phyloP scores from a whole-genome alignment of 2,888 invertebrate species.

The Girardia tigrina region DNA sequence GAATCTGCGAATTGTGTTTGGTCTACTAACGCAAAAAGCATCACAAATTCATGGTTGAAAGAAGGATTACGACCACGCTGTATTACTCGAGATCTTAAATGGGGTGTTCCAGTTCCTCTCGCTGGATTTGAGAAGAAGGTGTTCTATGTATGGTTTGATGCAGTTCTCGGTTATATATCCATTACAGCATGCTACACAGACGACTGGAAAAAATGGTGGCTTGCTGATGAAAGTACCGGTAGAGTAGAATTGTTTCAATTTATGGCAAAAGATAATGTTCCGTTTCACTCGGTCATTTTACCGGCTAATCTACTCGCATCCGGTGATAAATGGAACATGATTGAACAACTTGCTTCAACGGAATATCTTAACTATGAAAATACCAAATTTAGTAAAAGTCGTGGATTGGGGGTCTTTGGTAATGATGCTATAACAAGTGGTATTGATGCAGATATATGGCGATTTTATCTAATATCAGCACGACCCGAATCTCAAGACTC shows the following conservation, averaged over 20 bases:
- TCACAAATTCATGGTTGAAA: slow-evolving; percentile 74
- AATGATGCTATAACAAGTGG: slow-evolving; percentile 74
- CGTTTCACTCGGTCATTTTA: slow-evolving; percentile 95
- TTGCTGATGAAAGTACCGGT: slow-evolving; percentile 56
- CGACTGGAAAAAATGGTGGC: slow-evolving; percentile 77
- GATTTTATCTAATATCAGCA: slow-evolving; percentile 79
- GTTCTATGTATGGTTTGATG: slow-evolving; percentile 99
- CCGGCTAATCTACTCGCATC: slow-evolving; percentile 74
- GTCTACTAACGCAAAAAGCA: slow-evolving; percentile 75
- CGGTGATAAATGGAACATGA: slow-evolving; percentile 66
- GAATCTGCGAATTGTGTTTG: slow-evolving; percentile 58
- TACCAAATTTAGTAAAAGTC: slow-evolving; percentile 89
- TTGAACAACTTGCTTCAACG: slow-evolving; percentile 57
- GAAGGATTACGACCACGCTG: slow-evolving; percentile 85
- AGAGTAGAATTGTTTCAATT: slow-evolving; percentile 69
- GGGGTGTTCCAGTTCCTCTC: slow-evolving; percentile 90
- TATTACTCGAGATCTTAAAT: slow-evolving; percentile 87
- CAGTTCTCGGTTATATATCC: slow-evolving; percentile 89
- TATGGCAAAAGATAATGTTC: slow-evolving; percentile 98
- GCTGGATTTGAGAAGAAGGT: slow-evolving; percentile 73
- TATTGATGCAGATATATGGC: slow-evolving; percentile 81
- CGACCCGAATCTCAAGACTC: slow-evolving; percentile 82
- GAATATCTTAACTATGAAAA: slow-evolving; percentile 98
- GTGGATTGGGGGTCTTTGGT: slow-evolving; percentile 84
- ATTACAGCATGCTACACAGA: slow-evolving; percentile 79